These are phyloP conservation scores for Speoplatyrhinus poulsoni DNA, from an alignment of 2,113 vertebrate genomes.

Conservation along the genomic window DNA sequence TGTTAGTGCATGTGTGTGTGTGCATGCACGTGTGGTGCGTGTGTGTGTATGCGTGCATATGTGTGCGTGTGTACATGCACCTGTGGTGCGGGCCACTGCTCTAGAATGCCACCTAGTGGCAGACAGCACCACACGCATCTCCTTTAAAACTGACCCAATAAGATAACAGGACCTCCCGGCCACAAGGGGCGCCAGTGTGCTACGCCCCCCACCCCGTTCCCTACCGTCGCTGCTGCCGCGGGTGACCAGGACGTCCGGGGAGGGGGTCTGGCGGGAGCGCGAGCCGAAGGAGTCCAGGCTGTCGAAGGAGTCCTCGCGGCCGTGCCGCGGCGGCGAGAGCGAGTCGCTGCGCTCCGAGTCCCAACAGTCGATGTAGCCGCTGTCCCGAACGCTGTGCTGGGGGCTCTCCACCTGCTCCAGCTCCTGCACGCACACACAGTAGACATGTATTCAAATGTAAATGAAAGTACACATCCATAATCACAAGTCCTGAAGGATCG, in stretches of 20 bases:
- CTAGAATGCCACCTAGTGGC: too few species aligned
- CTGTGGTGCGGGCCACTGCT: too few species aligned
- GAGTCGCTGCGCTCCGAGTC: constrained; percentile 96
- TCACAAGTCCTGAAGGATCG: not conserved
- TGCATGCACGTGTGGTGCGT: too few species aligned
- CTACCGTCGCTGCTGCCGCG: constrained; percentile 95
- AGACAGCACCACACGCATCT: too few species aligned
- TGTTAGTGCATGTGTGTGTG: too few species aligned
- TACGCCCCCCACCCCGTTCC: constrained; percentile 26
- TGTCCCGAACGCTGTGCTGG: constrained; percentile 91
- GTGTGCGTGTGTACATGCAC: too few species aligned
- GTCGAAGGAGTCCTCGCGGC: constrained; percentile 96
- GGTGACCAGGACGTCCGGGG: constrained; percentile 90
- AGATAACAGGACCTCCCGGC: too few species aligned
- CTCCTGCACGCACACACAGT: constrained; percentile 76
- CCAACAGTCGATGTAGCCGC: constrained; percentile 97
- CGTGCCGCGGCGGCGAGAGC: constrained; percentile 90
- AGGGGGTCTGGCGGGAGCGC: constrained; percentile 93
- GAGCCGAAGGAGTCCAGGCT: constrained; percentile 98
- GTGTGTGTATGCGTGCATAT: too few species aligned
- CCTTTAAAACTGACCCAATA: too few species aligned
- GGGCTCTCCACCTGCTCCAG: constrained; percentile 90
- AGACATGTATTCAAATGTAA: constrained; percentile 13
- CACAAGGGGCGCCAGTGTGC: too few species aligned
- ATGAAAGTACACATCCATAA: constrained; percentile 11